These are phyloP conservation scores for Platerodrilus igneus DNA, from an alignment of 2,888 invertebrate species.

Conservation along the genomic window DNA sequence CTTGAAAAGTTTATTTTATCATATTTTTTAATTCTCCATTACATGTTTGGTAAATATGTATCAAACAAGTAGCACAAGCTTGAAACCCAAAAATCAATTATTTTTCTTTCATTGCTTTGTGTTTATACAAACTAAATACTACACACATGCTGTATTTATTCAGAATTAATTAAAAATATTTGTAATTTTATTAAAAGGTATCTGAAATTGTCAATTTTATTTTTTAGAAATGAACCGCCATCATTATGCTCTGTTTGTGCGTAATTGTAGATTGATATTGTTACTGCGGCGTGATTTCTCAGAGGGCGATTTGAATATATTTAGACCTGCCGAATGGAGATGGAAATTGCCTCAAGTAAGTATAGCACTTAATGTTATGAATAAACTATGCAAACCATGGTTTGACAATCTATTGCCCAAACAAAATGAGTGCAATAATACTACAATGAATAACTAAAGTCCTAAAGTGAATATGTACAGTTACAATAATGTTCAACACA, in stretches of 20 bases:
- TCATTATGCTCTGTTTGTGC: conserved; percentile 94
- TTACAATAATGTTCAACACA: too few species aligned
- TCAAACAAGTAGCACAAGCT: too few species aligned
- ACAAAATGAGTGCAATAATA: too few species aligned
- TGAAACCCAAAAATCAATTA: too few species aligned
- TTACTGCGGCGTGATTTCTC: conserved; percentile 85
- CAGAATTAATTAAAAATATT: neutral
- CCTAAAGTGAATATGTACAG: neutral
- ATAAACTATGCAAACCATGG: too few species aligned
- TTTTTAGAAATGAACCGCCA: conserved; percentile 94
- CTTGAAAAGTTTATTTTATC: too few species aligned
- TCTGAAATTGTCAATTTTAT: conserved; percentile 7
- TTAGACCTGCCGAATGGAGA: conserved; percentile 97
- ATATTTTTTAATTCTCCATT: too few species aligned
- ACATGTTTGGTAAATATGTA: too few species aligned
- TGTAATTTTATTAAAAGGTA: conserved; percentile 10
- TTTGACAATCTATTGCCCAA: too few species aligned
- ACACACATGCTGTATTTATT: neutral
- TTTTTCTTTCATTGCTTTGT: neutral
- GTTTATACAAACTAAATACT: neutral
- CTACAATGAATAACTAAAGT: neutral
- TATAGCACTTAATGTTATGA: neutral
- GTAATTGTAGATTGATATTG: conserved; percentile 94
- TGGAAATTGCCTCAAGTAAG: conserved; percentile 89
- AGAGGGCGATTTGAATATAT: conserved; percentile 88